Conservation (phyloP, 2,888 invertebrate genomes). For the Dryadula phaetusa region DNA sequence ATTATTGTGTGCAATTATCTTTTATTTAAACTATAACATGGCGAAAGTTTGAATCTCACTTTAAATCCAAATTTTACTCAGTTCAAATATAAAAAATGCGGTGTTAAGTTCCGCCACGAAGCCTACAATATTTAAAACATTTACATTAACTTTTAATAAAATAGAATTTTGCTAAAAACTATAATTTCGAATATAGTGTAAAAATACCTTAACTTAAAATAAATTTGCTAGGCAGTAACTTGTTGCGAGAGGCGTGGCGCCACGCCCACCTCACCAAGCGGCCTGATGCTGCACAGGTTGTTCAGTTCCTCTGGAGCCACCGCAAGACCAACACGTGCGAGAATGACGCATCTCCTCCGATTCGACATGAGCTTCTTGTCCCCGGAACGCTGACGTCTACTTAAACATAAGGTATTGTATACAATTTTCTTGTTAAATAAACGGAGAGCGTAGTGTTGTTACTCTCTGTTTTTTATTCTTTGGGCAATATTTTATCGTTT, state of each 20-base stretch:
- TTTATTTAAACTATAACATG: too few species aligned
- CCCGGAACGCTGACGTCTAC: constrained; percentile 84
- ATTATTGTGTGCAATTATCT: too few species aligned
- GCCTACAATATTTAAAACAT: too few species aligned
- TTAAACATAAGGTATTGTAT: constrained; percentile 71
- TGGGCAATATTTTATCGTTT: too few species aligned
- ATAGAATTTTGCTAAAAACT: neutral
- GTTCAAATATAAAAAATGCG: too few species aligned
- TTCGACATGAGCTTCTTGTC: constrained; percentile 79
- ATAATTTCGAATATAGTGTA: constrained; percentile 24
- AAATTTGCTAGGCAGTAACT: constrained; percentile 53
- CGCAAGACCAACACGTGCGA: constrained; percentile 48
- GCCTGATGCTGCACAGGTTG: constrained; percentile 41
- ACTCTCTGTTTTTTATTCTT: neutral
- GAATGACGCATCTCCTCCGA: constrained; percentile 74
- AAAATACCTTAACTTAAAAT: constrained; percentile 30
- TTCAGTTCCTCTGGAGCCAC: constrained; percentile 46
- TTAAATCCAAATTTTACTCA: too few species aligned
- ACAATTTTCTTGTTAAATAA: constrained; percentile 1
- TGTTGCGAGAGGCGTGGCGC: constrained; percentile 74
- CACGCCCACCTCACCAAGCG: constrained; percentile 51
- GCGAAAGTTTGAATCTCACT: too few species aligned
- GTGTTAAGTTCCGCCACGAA: neutral
- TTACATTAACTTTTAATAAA: too few species aligned
- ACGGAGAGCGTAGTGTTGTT: neutral